These are phyloP conservation scores for Nephrotoma appendiculata DNA, from an alignment of 2,888 invertebrate genomes.

Conservation along the genomic window DNA sequence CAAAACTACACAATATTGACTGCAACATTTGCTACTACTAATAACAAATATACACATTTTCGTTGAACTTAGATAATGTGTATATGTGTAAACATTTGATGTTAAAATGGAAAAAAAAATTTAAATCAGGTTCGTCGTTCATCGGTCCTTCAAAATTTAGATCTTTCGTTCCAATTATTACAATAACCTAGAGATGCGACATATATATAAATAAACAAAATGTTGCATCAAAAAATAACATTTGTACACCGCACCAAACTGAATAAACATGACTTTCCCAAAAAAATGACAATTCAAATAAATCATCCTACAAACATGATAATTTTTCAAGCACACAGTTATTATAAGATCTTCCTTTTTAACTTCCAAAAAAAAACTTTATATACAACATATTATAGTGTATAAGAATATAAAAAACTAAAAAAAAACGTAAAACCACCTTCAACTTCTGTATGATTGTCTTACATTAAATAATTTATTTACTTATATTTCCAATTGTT, in stretches of 20 bases:
- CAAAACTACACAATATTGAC: too few species aligned
- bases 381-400: not conserved
- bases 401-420: not conserved
- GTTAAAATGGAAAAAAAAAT: too few species aligned
- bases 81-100: too few species aligned
- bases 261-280: not conserved
- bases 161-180: not conserved
- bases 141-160: not conserved
- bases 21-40: too few species aligned
- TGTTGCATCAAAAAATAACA: not conserved
- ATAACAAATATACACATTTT: too few species aligned
- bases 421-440: not conserved
- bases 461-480: not conserved
- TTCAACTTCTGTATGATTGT: not conserved
- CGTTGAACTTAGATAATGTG: too few species aligned
- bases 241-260: not conserved
- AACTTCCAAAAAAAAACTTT: not conserved
- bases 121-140: not conserved
- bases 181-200: too few species aligned
- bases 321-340: not conserved
- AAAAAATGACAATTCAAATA: not conserved
- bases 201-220: not conserved
- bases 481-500: not conserved
- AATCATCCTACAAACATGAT: not conserved
- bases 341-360: not conserved